Conservation (phyloP, 2,113 vertebrate genomes). For the Lates calcarifer region DNA sequence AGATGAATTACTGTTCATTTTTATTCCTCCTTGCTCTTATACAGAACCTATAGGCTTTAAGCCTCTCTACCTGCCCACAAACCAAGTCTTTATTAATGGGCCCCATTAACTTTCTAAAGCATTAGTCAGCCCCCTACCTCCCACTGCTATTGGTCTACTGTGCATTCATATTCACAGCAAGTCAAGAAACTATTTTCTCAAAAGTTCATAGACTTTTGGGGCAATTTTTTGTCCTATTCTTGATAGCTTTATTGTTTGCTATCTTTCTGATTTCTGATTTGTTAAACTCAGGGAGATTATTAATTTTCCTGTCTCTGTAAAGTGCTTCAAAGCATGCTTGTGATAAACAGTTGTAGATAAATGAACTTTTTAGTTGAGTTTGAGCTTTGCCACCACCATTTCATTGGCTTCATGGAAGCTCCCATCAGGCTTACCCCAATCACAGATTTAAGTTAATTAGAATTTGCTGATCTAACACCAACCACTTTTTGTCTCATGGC, state of each 20-base stretch:
- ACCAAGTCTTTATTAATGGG: constrained; percentile 78
- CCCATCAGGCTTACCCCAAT: too few species aligned
- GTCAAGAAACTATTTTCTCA: constrained; percentile 20
- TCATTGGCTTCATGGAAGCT: not conserved
- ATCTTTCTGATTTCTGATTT: not conserved
- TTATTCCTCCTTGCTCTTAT: constrained; percentile 44
- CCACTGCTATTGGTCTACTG: constrained; percentile 44
- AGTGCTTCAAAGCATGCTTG: not conserved
- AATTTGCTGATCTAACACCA: not conserved
- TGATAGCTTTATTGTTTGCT: not conserved
- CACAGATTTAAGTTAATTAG: not conserved
- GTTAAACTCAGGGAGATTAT: not conserved
- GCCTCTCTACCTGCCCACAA: constrained; percentile 50
- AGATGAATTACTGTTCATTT: constrained; percentile 65
- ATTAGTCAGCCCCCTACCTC: constrained; percentile 58
- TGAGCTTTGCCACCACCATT: not conserved
- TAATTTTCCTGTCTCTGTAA: constrained; percentile 7
- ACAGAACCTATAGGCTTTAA: constrained; percentile 27
- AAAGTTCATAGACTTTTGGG: not conserved
- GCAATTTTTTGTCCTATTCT: not conserved
- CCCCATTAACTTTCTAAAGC: constrained; percentile 75
- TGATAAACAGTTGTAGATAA: constrained; percentile 2
- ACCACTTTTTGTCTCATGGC: not conserved
- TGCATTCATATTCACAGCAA: constrained; percentile 57
- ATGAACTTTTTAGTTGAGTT: not conserved